Percentiles rank a stretch among this genome's conserved stretches.
phyloP scores from a whole-genome alignment of 2,113 vertebrate species.

The Nycticryphes semicollaris region DNA sequence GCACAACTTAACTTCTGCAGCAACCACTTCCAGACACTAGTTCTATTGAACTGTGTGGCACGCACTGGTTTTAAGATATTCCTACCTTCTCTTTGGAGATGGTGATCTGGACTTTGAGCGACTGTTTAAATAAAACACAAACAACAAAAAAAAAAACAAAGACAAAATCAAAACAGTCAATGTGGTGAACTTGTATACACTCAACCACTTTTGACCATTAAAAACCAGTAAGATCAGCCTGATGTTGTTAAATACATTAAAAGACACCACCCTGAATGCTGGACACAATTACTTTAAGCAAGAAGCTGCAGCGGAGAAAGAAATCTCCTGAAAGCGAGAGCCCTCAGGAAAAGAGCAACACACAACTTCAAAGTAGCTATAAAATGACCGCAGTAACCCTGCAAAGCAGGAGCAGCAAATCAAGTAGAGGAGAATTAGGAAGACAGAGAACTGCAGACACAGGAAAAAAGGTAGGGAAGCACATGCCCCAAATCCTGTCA shows the following conservation, averaged over 20 bases:
- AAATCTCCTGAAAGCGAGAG: background rate
- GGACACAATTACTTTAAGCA: background rate
- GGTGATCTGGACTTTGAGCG: slow-evolving; percentile 85
- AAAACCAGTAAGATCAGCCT: background rate
- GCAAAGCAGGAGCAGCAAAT: background rate
- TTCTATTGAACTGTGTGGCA: background rate
- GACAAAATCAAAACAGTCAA: background rate
- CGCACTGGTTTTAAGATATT: background rate
- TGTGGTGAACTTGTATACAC: background rate
- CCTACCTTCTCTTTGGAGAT: slow-evolving; percentile 87
- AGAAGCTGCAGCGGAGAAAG: slow-evolving; percentile 4
- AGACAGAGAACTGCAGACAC: background rate
- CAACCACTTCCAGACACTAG: background rate
- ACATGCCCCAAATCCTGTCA: background rate
- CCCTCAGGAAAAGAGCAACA: background rate
- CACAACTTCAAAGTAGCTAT: background rate
- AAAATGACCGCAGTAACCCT: background rate
- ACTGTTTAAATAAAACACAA: slow-evolving; percentile 60
- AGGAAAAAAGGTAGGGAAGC: background rate
- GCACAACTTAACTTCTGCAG: background rate
- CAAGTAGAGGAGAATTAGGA: background rate
- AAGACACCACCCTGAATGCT: background rate
- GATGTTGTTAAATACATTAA: background rate
- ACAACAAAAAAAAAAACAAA: background rate
- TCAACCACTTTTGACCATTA: background rate